A percentile compares a stretch with the other conserved stretches of the same genome.
Evolutionary conservation across 2,888 invertebrate genomes (phyloP).

Genomic region (Cheilosia pagana): DNA sequence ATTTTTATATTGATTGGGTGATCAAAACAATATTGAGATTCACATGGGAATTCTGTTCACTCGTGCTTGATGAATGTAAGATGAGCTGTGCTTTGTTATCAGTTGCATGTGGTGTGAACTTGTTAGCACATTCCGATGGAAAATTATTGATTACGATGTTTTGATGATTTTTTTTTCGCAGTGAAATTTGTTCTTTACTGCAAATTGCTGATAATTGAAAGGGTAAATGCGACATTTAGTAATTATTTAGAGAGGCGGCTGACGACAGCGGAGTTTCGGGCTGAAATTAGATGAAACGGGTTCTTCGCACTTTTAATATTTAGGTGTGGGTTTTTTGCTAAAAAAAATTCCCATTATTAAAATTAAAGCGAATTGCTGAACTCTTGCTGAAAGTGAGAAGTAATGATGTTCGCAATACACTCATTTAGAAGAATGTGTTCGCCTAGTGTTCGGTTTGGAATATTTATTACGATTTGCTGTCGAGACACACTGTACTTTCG

Average conservation of each 20-base stretch:
- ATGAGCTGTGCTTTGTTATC: conserved; percentile 22
- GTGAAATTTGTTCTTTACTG: background rate
- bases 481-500: too few relatives aligned
- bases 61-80: conserved; percentile 8
- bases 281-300: too few relatives aligned
- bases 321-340: too few relatives aligned
- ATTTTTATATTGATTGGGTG: background rate
- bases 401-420: too few relatives aligned
- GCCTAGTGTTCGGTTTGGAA: too few relatives aligned
- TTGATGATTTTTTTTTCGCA: background rate
- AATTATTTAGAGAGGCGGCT: background rate
- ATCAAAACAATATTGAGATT: conserved; percentile 15
- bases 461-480: too few relatives aligned
- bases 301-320: too few relatives aligned
- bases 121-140: conserved; percentile 18
- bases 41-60: background rate
- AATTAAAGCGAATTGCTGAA: too few relatives aligned
- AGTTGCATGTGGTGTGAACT: conserved; percentile 23
- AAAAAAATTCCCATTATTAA: too few relatives aligned
- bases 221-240: conserved; percentile 11
- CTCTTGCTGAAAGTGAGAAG: too few relatives aligned
- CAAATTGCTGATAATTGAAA: conserved; percentile 1
- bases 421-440: too few relatives aligned
- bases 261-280: background rate
- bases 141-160: conserved; percentile 16